Evolutionary conservation across 2,113 vertebrate species (phyloP).

Genomic region (Thunnus maccoyii): DNA sequence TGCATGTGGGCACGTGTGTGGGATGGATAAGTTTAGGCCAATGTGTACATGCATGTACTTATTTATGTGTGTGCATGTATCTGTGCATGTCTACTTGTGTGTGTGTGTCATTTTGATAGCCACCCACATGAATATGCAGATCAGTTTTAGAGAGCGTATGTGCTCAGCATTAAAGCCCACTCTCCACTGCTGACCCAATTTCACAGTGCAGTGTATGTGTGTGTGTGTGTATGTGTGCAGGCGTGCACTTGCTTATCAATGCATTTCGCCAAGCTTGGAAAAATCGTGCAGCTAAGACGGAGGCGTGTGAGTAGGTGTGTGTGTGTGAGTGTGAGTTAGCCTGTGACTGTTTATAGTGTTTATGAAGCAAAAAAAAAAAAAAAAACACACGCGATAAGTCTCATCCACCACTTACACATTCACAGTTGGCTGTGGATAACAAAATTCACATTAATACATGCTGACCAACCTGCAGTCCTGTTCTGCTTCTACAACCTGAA

Average conservation of each 20-base stretch:
- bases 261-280: constrained; percentile 70
- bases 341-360: constrained; percentile 47
- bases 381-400: constrained; percentile 46
- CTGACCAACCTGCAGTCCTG: constrained; percentile 39
- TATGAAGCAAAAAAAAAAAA: constrained; percentile 36
- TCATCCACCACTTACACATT: constrained; percentile 32
- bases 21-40: constrained; percentile 73
- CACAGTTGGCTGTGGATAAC: constrained; percentile 34
- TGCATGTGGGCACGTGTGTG: constrained; percentile 67
- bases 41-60: constrained; percentile 66
- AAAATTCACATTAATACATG: constrained; percentile 42
- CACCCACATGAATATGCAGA: constrained; percentile 86
- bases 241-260: constrained; percentile 74
- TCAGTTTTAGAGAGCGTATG: constrained; percentile 83
- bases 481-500: constrained; percentile 26
- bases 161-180: constrained; percentile 85
- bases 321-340: constrained; percentile 18
- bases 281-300: constrained; percentile 58
- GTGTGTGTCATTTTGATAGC: constrained; percentile 80
- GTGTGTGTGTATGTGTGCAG: constrained; percentile 46
- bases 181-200: constrained; percentile 84
- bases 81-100: constrained; percentile 51
- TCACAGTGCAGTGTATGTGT: constrained; percentile 78
- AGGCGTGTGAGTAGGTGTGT: constrained; percentile 51
- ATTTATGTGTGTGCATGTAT: constrained; percentile 65